Evolutionary conservation across 53 echinoderm and acorn worm species (phyloP).

Genomic region (Actinopyga echinites): DNA sequence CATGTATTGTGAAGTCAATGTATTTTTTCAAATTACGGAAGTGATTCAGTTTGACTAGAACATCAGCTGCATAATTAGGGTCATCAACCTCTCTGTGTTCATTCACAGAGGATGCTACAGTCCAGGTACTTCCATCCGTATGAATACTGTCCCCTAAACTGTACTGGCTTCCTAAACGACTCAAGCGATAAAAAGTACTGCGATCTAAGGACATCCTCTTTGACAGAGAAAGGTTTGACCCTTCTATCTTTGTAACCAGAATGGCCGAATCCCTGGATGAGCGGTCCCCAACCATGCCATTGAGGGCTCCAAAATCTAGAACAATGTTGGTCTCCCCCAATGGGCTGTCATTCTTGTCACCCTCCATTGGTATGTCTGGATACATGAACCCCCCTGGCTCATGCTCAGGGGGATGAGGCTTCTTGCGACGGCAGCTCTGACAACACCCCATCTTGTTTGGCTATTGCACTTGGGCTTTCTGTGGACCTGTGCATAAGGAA

Average conservation of each 20-base stretch:
- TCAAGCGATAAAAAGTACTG: slow-evolving; percentile 84
- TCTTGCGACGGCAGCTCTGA: slow-evolving; percentile 88
- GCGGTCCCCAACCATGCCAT: slow-evolving; percentile 33
- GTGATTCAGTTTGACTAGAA: slow-evolving; percentile 78
- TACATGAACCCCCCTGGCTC: slow-evolving; percentile 81
- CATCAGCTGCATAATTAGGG: slow-evolving; percentile 95
- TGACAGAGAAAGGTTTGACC: slow-evolving; percentile 80
- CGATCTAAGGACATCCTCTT: slow-evolving; percentile 77
- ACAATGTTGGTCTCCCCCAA: slow-evolving; percentile 36
- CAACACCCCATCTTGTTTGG: slow-evolving; percentile 88
- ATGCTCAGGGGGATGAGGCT: slow-evolving; percentile 59
- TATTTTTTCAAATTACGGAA: slow-evolving; percentile 73
- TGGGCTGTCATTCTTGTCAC: slow-evolving; percentile 45
- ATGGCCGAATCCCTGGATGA: slow-evolving; percentile 31
- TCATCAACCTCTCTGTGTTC: slow-evolving; percentile 89
- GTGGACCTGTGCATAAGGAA: not conserved
- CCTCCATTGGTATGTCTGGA: slow-evolving; percentile 67
- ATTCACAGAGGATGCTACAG: slow-evolving; percentile 75
- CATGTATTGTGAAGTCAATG: slow-evolving; percentile 85
- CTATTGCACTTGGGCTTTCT: not conserved
- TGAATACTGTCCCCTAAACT: slow-evolving; percentile 81
- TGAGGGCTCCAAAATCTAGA: slow-evolving; percentile 27
- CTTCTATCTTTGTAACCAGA: slow-evolving; percentile 33
- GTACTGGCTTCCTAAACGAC: slow-evolving; percentile 86
- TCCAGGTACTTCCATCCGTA: slow-evolving; percentile 96